These are phyloP conservation scores for Temnothorax unifasciatus DNA, from an alignment of 2,888 invertebrate genomes.

Conservation along the genomic window DNA sequence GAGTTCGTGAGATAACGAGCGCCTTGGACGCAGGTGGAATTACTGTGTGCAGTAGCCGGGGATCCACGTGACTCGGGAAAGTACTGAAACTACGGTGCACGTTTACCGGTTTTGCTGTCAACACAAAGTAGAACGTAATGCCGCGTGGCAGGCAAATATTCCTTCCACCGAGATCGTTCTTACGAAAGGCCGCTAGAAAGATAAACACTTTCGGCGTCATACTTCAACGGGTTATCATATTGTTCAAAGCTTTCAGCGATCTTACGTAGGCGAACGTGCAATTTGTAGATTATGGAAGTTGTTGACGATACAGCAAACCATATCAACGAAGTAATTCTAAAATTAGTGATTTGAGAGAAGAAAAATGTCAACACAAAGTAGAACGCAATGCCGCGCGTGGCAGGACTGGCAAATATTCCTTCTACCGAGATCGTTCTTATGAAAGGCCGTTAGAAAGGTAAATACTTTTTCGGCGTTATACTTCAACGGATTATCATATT, in stretches of 20 bases:
- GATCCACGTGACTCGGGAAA: constrained; percentile 68
- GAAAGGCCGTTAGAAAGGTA: constrained; percentile 22
- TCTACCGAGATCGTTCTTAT: constrained; percentile 16
- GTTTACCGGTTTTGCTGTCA: constrained; percentile 46
- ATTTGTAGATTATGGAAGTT: not conserved
- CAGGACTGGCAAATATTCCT: constrained; percentile 24
- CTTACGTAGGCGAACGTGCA: not conserved
- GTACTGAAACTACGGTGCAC: constrained; percentile 60
- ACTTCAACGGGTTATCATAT: not conserved
- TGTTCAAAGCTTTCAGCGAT: not conserved
- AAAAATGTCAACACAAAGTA: constrained; percentile 45
- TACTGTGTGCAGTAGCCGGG: constrained; percentile 53
- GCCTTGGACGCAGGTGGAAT: constrained; percentile 39
- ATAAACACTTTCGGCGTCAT: constrained; percentile 19
- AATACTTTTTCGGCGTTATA: not conserved
- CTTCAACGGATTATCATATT: constrained; percentile 4
- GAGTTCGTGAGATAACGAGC: constrained; percentile 48
- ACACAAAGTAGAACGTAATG: constrained; percentile 51
- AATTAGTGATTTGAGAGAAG: not conserved
- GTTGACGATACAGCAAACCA: not conserved
- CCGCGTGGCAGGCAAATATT: constrained; percentile 25
- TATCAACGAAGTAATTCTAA: not conserved
- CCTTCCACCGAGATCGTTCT: constrained; percentile 13
- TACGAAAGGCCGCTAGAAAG: constrained; percentile 22
- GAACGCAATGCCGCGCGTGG: constrained; percentile 16